These are phyloP conservation scores for Nematostella vectensis DNA, from an alignment of 92 coral and sea anemone genomes.

Conservation along the genomic window DNA sequence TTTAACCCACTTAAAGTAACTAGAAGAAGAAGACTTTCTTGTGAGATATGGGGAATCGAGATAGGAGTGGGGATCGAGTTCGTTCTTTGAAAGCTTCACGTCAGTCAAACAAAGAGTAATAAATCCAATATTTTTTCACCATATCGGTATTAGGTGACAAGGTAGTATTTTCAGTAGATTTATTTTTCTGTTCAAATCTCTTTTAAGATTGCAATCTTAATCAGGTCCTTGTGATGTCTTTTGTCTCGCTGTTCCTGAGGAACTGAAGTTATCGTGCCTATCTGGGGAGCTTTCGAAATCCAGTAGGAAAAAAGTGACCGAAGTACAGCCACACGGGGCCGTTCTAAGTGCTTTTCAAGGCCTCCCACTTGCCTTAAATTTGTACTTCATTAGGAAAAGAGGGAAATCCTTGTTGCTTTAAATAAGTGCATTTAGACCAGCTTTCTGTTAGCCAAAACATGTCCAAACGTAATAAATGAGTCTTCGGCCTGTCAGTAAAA, in stretches of 20 bases:
- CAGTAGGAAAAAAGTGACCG: neutral
- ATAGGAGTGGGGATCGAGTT: too few relatives aligned
- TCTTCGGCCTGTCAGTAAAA: too few relatives aligned
- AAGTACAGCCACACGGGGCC: neutral
- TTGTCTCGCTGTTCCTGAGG: neutral
- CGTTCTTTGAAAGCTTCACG: too few relatives aligned
- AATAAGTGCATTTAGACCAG: constrained; percentile 2
- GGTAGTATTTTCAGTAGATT: neutral
- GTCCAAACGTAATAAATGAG: neutral
- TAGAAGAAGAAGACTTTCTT: too few relatives aligned
- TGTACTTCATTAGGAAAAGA: constrained; percentile 2
- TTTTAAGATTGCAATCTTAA: constrained; percentile 4
- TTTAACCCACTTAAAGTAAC: neutral
- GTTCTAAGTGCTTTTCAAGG: neutral
- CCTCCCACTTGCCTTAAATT: constrained; percentile 1
- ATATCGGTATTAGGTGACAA: too few relatives aligned
- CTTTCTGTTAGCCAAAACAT: neutral
- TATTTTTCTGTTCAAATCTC: neutral
- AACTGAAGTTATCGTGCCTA: neutral
- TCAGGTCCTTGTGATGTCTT: constrained; percentile 3
- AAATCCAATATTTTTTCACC: too few relatives aligned
- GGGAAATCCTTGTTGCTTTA: constrained; percentile 1
- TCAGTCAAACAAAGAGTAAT: too few relatives aligned
- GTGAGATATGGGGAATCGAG: too few relatives aligned
- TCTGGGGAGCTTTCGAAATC: neutral